Conservation (phyloP, 2,888 invertebrate species). For the Volucella bombylans region DNA sequence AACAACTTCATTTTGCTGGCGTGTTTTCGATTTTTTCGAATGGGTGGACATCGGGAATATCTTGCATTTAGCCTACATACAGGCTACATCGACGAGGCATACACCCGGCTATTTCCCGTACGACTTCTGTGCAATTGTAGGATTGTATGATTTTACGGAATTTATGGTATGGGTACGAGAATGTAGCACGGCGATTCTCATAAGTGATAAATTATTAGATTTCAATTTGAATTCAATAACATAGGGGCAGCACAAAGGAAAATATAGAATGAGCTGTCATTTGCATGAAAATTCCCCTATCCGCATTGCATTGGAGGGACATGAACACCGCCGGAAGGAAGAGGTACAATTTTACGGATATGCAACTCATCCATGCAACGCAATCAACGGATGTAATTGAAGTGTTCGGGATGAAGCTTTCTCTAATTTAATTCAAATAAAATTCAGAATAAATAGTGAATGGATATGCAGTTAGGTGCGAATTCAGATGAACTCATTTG, state of each 20-base stretch:
- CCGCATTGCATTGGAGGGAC: slow-evolving; percentile 34
- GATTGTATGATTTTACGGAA: too few species aligned
- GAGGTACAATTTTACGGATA: slow-evolving; percentile 30
- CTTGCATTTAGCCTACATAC: slow-evolving; percentile 4
- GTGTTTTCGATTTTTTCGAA: slow-evolving; percentile 28
- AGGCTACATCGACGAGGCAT: background rate
- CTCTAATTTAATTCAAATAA: slow-evolving; percentile 64
- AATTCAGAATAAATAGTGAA: slow-evolving; percentile 52
- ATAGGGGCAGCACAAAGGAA: slow-evolving; percentile 20
- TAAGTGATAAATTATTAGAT: slow-evolving; percentile 74
- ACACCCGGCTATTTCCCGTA: background rate
- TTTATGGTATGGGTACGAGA: background rate
- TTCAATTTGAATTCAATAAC: slow-evolving; percentile 72
- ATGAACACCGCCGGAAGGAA: slow-evolving; percentile 14
- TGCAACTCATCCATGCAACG: slow-evolving; percentile 54
- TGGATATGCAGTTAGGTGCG: slow-evolving; percentile 22
- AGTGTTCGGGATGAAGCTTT: slow-evolving; percentile 65
- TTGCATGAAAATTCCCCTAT: slow-evolving; percentile 45
- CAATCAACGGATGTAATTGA: slow-evolving; percentile 70
- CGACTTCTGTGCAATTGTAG: too few species aligned
- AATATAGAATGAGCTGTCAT: slow-evolving; percentile 52
- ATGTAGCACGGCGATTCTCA: slow-evolving; percentile 46
- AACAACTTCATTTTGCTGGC: slow-evolving; percentile 64
- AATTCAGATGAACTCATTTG: background rate
- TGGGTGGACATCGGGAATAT: slow-evolving; percentile 18